A percentile compares a stretch with the other conserved stretches of the same genome.
phyloP scores from a whole-genome alignment of 2,797 vertebrate genomes.

The Hemibagrus guttatus region DNA sequence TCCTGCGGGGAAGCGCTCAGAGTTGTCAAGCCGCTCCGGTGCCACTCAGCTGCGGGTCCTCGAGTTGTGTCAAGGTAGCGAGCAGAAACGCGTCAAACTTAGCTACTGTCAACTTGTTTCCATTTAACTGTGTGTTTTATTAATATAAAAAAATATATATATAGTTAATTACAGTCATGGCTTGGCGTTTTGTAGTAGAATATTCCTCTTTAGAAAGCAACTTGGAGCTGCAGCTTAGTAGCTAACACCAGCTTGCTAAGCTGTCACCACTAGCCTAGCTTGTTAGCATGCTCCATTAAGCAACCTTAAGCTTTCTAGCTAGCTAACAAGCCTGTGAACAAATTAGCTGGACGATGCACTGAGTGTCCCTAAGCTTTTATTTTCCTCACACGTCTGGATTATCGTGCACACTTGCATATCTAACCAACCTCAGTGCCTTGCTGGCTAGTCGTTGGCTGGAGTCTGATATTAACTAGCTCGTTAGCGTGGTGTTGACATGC shows the following conservation, averaged over 20 bases:
- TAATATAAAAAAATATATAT: neutral
- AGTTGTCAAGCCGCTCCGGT: constrained; percentile 1
- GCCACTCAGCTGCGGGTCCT: neutral
- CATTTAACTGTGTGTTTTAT: neutral
- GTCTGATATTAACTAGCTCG: neutral
- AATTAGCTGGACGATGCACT: too few relatives aligned
- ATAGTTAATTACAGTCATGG: neutral
- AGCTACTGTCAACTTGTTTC: neutral
- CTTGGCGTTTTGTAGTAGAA: neutral
- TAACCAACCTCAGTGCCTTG: neutral
- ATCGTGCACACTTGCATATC: too few relatives aligned
- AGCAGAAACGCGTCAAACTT: neutral
- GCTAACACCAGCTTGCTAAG: neutral
- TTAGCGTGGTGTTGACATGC: constrained; percentile 1
- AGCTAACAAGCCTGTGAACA: neutral
- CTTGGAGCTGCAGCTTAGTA: neutral
- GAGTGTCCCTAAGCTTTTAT: neutral
- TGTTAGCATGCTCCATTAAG: neutral
- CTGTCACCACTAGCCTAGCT: constrained; percentile 1
- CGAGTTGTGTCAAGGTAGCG: constrained; percentile 48
- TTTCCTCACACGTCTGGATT: neutral
- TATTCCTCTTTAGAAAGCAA: neutral
- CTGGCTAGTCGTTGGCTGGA: too few relatives aligned
- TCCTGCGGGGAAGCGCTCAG: neutral
- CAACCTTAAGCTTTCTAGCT: neutral